A percentile compares a stretch with the other conserved stretches of the same genome.
Conservation (phyloP, 2,113 vertebrate species). For the Poecilia latipinna region DNA sequence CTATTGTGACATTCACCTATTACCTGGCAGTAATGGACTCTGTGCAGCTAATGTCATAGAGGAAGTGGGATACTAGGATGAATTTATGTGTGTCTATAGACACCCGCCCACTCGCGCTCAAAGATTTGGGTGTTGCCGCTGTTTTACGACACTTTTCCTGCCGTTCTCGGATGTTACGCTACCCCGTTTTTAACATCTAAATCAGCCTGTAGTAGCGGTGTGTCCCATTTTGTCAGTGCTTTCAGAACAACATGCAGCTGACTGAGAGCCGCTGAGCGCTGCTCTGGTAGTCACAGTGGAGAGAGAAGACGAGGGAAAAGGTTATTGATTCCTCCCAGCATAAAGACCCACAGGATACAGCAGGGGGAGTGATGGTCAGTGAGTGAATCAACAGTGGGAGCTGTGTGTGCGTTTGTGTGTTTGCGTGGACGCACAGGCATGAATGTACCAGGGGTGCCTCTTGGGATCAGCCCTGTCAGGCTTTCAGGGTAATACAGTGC, state of each 20-base stretch:
- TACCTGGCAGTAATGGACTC: constrained; percentile 80
- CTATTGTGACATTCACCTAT: constrained; percentile 78
- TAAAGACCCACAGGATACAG: constrained; percentile 52
- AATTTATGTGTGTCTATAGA: constrained; percentile 23
- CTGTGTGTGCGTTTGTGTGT: constrained; percentile 3
- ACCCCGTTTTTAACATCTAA: background rate
- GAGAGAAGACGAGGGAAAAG: constrained; percentile 37
- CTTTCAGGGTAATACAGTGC: constrained; percentile 45
- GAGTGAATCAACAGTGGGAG: constrained; percentile 58
- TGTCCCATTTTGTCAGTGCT: constrained; percentile 10
- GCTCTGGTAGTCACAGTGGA: constrained; percentile 22
- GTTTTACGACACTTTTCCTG: constrained; percentile 16
- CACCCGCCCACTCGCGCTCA: background rate
- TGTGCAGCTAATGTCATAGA: constrained; percentile 66
- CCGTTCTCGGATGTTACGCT: constrained; percentile 8
- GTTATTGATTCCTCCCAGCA: constrained; percentile 63
- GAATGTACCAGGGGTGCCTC: constrained; percentile 41
- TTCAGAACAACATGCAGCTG: constrained; percentile 19
- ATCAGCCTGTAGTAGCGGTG: background rate
- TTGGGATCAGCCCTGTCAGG: constrained; percentile 33
- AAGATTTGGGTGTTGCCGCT: background rate
- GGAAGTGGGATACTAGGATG: constrained; percentile 44
- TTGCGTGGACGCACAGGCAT: constrained; percentile 11
- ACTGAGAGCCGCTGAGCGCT: constrained; percentile 19
- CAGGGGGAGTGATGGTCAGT: constrained; percentile 53